Evolutionary conservation across 2,888 invertebrate species (phyloP), one percentile per base, ranked within the genome.

Genomic region (Parnassius smintheus): DNA sequence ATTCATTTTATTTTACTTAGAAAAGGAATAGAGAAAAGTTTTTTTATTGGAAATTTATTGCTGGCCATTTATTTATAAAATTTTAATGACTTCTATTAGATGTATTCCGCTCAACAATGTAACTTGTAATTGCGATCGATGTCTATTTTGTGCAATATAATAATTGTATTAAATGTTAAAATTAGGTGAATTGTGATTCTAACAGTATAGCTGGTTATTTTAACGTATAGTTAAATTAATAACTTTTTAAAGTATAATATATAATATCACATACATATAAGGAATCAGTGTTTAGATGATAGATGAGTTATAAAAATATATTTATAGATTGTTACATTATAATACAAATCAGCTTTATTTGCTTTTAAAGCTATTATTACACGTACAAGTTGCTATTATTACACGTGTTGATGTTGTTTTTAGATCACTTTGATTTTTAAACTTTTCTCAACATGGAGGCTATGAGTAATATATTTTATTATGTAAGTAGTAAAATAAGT

Each of bases 101-200:
- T 71, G 68, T 77, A 75, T 81, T 78, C 57, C 56, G 71, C 78
- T 76, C 70, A 78, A 75, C 66, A 60, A 64, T 72, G 69, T 77
- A 75, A 73, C 70, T 74, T 68, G 65, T 70, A 73, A 69, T 72
- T 66, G 80, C 83, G 75, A 73, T 88, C 80, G 76, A 75, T 88
- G 86, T 88, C 82, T 88, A 85, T 82, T 83, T 82, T 82, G 82
- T 88, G 88, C 88, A 88, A 86, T 83, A 85, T 83, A 72, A 76
- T 67, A 70, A 73, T 67, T 74, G 73, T 75, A 77, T 73, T 82
- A 77, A 83, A 86, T 85, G 86, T 89, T 88, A 87, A 78, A 63
- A 81, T 85, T 91, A 90, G 89, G 89, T 83, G 77, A 88, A 90
- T 85, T 91, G 91, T 91, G 91, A 91, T 91, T 91, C 88, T 88